phyloP scores from a whole-genome alignment of 2,888 invertebrate species.

The Teleiodes luculella region DNA sequence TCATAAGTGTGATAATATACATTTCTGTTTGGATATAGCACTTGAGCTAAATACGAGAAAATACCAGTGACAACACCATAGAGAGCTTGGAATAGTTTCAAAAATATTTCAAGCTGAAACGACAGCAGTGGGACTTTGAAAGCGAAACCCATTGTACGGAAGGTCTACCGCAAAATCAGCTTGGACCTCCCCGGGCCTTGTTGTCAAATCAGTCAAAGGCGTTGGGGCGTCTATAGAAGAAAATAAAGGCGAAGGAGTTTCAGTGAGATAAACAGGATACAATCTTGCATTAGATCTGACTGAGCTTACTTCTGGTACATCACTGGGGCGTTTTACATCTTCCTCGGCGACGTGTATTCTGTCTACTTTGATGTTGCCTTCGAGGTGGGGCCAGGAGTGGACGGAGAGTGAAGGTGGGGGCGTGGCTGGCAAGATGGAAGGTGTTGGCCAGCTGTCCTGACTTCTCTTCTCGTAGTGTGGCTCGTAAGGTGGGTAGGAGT shows the following conservation, averaged over 20 bases:
- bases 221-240: conserved; percentile 52
- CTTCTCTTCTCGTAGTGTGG: conserved; percentile 63
- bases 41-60: conserved; percentile 51
- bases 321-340: conserved; percentile 24
- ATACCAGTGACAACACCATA: conserved; percentile 50
- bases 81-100: conserved; percentile 49
- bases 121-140: conserved; percentile 75
- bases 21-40: conserved; percentile 58
- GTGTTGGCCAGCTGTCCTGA: conserved; percentile 51
- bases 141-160: conserved; percentile 70
- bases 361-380: conserved; percentile 47
- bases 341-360: conserved; percentile 43
- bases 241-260: conserved; percentile 37
- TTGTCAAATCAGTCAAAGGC: conserved; percentile 54
- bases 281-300: conserved; percentile 31
- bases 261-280: conserved; percentile 51
- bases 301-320: background rate
- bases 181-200: conserved; percentile 66
- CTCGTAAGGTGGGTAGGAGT: conserved; percentile 67
- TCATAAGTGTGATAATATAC: conserved; percentile 38
- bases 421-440: conserved; percentile 52
- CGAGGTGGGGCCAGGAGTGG: conserved; percentile 38
- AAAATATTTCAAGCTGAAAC: conserved; percentile 68
- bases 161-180: conserved; percentile 70
- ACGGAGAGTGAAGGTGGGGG: conserved; percentile 42